Conservation (phyloP, 2,113 vertebrate genomes). For the Polypterus bichir region DNA sequence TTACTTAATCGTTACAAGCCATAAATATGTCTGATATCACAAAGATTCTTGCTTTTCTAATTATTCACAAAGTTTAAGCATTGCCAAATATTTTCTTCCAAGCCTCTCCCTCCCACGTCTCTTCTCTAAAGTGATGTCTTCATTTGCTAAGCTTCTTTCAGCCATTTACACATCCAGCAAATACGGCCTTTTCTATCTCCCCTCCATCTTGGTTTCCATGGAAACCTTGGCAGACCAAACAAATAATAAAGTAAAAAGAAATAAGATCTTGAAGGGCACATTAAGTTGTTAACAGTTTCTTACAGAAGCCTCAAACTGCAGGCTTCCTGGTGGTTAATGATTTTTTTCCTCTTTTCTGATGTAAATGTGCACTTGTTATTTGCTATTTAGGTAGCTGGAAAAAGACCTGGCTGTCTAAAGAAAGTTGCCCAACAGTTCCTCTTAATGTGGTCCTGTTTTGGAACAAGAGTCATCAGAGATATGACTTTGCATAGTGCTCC, state of each 20-base stretch:
- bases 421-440: conserved; percentile 96
- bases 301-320: neutral
- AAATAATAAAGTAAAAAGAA: neutral
- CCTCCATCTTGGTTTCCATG: neutral
- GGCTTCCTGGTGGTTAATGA: conserved; percentile 7
- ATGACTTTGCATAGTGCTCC: conserved; percentile 98
- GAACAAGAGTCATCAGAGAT: conserved; percentile 93
- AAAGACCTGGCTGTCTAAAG: conserved; percentile 84
- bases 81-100: neutral
- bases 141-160: neutral
- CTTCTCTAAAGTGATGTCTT: neutral
- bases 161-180: neutral
- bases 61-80: neutral
- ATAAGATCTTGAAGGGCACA: neutral
- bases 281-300: conserved; percentile 2
- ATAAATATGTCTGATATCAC: too few species aligned
- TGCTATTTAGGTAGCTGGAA: conserved; percentile 77
- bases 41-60: too few species aligned
- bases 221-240: neutral
- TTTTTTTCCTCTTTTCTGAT: conserved; percentile 40
- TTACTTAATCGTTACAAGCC: too few species aligned
- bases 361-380: conserved; percentile 38
- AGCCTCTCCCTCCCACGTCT: neutral
- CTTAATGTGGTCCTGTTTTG: conserved; percentile 98
- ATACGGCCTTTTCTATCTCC: too few species aligned